These are phyloP conservation scores for Cladorhizidae sp. DNA, from an alignment of 37 sponge, comb jelly and placozoan species.

Conservation along the genomic window DNA sequence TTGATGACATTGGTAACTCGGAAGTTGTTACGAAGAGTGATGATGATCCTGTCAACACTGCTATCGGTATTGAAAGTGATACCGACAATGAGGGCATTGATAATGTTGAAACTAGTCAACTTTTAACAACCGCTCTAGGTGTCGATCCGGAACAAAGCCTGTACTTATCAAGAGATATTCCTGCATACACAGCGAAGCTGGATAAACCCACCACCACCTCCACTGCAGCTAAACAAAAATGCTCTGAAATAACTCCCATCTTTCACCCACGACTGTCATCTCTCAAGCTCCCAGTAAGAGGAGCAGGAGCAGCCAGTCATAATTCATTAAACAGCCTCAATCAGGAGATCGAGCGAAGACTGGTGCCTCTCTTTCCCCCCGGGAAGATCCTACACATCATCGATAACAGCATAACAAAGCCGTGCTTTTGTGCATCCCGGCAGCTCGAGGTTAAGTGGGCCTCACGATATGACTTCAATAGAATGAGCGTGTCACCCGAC, in stretches of 20 bases:
- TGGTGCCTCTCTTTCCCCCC: constrained; percentile 62
- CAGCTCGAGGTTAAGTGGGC: constrained; percentile 61
- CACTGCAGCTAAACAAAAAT: too few relatives aligned
- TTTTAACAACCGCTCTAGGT: background rate
- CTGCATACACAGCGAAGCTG: too few relatives aligned
- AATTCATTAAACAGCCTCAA: background rate
- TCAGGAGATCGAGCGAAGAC: constrained; percentile 12
- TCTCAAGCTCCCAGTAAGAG: constrained; percentile 13
- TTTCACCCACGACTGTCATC: constrained; percentile 1
- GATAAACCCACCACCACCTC: too few relatives aligned
- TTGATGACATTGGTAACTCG: background rate
- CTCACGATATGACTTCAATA: constrained; percentile 46
- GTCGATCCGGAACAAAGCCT: too few relatives aligned
- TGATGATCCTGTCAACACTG: background rate
- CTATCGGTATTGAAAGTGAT: background rate
- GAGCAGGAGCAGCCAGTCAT: background rate
- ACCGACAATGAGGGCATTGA: background rate
- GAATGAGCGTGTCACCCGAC: constrained; percentile 61
- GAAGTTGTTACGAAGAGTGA: background rate
- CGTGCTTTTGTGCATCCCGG: constrained; percentile 36
- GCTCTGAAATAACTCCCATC: constrained; percentile 18
- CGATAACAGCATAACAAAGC: constrained; percentile 15
- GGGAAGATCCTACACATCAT: constrained; percentile 80
- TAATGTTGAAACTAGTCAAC: background rate
- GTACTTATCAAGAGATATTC: too few relatives aligned